Evolutionary conservation across 1,140 invertebrate species (phyloP).

Genomic region (Holcopasites calliopsidis): DNA sequence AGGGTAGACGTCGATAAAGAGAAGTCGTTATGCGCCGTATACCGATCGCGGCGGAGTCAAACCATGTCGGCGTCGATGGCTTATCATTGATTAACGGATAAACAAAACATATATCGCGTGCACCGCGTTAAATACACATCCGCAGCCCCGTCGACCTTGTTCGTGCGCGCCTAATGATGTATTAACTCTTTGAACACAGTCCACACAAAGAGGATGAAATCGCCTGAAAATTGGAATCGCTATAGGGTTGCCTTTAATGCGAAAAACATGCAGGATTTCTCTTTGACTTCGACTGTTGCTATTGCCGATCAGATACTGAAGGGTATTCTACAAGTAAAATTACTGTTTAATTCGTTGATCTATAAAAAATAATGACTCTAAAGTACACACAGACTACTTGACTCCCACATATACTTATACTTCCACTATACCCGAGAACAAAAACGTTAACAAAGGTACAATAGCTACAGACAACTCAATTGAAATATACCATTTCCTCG

Average conservation of each 20-base stretch:
- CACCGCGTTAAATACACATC: conserved; percentile 13
- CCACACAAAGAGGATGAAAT: background rate
- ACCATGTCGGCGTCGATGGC: conserved; percentile 28
- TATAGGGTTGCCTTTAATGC: background rate
- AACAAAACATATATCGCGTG: conserved; percentile 32
- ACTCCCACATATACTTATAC: too few relatives aligned
- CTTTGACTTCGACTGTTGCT: too few relatives aligned
- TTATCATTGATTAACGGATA: conserved; percentile 50
- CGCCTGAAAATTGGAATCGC: background rate
- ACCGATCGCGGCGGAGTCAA: conserved; percentile 22
- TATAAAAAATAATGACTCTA: too few relatives aligned
- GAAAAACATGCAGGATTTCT: background rate
- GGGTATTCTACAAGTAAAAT: too few relatives aligned
- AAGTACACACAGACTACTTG: too few relatives aligned
- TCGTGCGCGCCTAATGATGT: conserved; percentile 18
- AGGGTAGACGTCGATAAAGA: conserved; percentile 47
- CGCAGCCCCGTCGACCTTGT: too few relatives aligned
- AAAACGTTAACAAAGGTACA: too few relatives aligned
- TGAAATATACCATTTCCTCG: too few relatives aligned
- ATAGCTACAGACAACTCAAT: too few relatives aligned
- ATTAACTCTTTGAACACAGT: conserved; percentile 10
- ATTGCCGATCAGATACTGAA: too few relatives aligned
- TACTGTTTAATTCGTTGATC: too few relatives aligned
- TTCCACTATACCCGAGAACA: too few relatives aligned
- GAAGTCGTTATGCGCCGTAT: conserved; percentile 41